Conservation (phyloP, 2,113 vertebrate species). For the Budorcas taxicolor region DNA sequence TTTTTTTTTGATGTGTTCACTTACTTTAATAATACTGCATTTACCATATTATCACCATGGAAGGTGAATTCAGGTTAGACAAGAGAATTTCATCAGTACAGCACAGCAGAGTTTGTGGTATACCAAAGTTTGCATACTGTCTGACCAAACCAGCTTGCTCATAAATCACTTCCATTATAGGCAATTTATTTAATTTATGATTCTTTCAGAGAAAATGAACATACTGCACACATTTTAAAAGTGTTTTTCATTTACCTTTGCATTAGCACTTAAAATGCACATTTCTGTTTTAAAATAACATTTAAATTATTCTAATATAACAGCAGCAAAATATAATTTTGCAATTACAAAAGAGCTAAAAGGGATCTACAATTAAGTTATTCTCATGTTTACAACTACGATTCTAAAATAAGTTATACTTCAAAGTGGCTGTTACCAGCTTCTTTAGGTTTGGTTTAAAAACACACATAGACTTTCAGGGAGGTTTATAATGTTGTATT, state of each 20-base stretch:
- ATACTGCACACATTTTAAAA: neutral
- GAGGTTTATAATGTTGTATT: neutral
- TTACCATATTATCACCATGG: neutral
- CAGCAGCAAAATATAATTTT: neutral
- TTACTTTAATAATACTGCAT: neutral
- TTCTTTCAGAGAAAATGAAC: neutral
- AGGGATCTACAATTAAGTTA: neutral
- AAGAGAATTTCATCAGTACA: neutral
- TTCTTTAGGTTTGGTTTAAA: neutral
- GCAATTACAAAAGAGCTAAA: neutral
- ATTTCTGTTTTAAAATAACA: neutral
- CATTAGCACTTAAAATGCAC: neutral
- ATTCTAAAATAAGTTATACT: constrained; percentile 23
- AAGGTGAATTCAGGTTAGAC: constrained; percentile 48
- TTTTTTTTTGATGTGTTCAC: neutral
- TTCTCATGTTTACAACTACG: neutral
- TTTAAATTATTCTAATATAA: neutral
- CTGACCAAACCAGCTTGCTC: neutral
- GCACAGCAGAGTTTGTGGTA: neutral
- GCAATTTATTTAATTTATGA: neutral
- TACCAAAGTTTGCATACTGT: neutral
- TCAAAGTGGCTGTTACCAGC: neutral
- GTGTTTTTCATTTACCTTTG: neutral
- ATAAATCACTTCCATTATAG: neutral
- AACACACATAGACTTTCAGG: neutral